Evolutionary conservation across 2,888 invertebrate species (phyloP), one percentile per base, ranked within the genome.

Genomic region (Lucinisca nassula): DNA sequence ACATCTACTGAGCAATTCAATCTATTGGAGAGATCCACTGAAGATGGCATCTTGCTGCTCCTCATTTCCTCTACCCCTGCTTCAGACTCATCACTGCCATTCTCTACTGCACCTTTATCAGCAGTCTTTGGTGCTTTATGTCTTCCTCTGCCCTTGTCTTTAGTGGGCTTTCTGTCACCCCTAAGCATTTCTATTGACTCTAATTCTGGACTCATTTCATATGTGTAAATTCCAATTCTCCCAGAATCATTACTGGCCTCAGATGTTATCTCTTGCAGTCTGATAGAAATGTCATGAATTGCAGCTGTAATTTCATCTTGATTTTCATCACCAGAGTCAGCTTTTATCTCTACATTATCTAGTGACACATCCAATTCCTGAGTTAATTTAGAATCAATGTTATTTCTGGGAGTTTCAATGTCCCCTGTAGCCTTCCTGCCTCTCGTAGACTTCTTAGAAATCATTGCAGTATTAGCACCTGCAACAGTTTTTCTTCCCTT

Each of bases 11-110:
- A 58, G 27, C 17, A 35, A 32, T 51, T 55, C 45, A 88, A 38
- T 35, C 73, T 77, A 12, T 83, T 83, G 38, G 72, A 82, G 4
- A 89, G 38, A 37, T 51, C 76, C 51, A 79, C 73, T 45, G 82
- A 30, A 38, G 49, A 72, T 3, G 61, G 35, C 14, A 77, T 61
- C 24, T 72, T 55, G 0, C 89, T 81, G 76, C 89, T 87, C 75
- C 89, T 85, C 83, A 90, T 85, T 30, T 72, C 72, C 51, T 90
- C 89, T 32, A 83, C 58, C 35, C 70, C 74, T 27, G 76, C 21
- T 3, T 38, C 51, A 17, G 27, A 37, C 24, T 81, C 80, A 32
- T 40, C 55, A 8, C 49, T 73, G 49, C 61, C 10, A 35, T 58
- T 32, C 27, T 17, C 75, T 21, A 10, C 17, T 10, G 10, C 17